A percentile compares a stretch with the other conserved stretches of the same genome.
Conservation (phyloP, 2,113 vertebrate genomes). For the Alligator mississippiensis region DNA sequence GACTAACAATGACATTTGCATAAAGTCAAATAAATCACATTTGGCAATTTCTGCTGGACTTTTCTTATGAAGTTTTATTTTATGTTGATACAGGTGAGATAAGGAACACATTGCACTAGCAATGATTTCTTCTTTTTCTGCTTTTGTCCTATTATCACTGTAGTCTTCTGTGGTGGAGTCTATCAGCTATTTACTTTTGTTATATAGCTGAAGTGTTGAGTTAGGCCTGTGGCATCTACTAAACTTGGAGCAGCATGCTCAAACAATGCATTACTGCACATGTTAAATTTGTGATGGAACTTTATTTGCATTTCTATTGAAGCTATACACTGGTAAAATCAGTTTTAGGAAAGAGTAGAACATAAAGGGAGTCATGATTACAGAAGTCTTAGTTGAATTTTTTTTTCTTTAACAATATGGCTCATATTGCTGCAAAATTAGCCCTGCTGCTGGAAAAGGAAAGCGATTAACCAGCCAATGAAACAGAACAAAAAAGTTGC, state of each 20-base stretch:
- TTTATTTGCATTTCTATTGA: slow-evolving; percentile 31
- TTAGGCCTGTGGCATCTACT: neutral
- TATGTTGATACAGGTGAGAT: neutral
- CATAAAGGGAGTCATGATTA: slow-evolving; percentile 19
- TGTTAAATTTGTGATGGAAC: slow-evolving; percentile 10
- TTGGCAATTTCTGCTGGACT: neutral
- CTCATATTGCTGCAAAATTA: slow-evolving; percentile 4
- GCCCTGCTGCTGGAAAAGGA: neutral
- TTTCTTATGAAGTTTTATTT: neutral
- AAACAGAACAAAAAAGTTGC: neutral
- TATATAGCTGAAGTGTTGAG: neutral
- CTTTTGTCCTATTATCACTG: neutral
- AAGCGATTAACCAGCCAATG: slow-evolving; percentile 17
- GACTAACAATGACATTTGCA: neutral
- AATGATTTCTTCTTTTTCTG: neutral
- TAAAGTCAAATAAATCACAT: neutral
- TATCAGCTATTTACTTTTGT: neutral
- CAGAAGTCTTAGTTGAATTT: slow-evolving; percentile 4
- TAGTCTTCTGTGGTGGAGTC: neutral
- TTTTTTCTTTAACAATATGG: neutral
- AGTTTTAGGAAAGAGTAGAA: slow-evolving; percentile 9
- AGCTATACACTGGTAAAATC: slow-evolving; percentile 44
- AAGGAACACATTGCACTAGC: neutral
- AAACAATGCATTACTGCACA: neutral
- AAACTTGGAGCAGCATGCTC: neutral